Base-by-base conservation (phyloP, 1,140 invertebrate genomes). In the Limonius californicus region DNA sequence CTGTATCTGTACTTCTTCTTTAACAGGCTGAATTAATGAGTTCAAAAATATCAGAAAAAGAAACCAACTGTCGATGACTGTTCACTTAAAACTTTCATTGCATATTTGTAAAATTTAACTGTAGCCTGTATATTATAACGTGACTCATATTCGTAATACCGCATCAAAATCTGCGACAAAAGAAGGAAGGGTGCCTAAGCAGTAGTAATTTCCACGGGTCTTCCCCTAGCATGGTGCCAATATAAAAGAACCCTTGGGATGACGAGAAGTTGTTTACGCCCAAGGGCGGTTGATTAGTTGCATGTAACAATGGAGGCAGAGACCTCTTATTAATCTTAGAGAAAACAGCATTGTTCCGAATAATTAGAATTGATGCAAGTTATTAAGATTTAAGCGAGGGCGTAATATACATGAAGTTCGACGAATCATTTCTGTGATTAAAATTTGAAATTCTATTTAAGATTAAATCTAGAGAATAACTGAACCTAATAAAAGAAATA, bases 151-250 rank as follows among this genome's bases (percentile, higher is more conserved):
- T n/a, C n/a, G n/a, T n/a, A n/a, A n/a, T n/a, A n/a, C n/a, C n/a
- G n/a, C n/a, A 39, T 12, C 35, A 39, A 1, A 39, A 39, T 12
- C 1, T n/a, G n/a, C 2, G n/a, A 39, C n/a, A 12, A 39, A 4
- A 32, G 11, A 11, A 39, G 35, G 8, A 12, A 39, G n/a, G 35
- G 35, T 12, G 35, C n/a, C 8, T 12, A 9, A 39, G 35, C 35
- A 6, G 8, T 39, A 14, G 35, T 39, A 39, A 39, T 39, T 39
- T 14, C n/a, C 35, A 12, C 8, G 11, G 35, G 8, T 14, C n/a
- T 39, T 39, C 35, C 35, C 35, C 35, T 39, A 39, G 35, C n/a
- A 39, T 39, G 35, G 35, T 39, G 35, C 35, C 35, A 39, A 39
- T 39, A 39, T 39, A 39, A 39, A 39, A 39, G 35, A 39, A 39